Evolutionary conservation across 2,888 invertebrate species (phyloP).

Genomic region (Fabriciana adippe): DNA sequence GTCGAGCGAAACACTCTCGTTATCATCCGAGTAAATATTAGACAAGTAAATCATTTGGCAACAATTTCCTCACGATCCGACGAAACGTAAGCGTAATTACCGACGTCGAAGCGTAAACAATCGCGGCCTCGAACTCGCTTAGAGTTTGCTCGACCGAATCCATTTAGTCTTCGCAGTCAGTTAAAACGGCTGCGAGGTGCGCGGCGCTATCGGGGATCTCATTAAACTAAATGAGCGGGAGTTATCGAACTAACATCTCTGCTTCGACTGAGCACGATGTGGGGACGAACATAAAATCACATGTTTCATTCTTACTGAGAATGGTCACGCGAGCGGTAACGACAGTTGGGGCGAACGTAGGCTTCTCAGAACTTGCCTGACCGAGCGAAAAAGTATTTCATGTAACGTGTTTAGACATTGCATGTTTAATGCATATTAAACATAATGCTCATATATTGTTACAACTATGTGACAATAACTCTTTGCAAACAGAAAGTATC

Average conservation of each 20-base stretch:
- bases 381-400: constrained; percentile 36
- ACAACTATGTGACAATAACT: constrained; percentile 27
- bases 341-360: constrained; percentile 46
- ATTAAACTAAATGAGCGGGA: constrained; percentile 40
- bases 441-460: constrained; percentile 22
- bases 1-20: constrained; percentile 40
- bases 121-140: constrained; percentile 63
- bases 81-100: constrained; percentile 57
- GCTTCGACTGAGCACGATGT: constrained; percentile 19
- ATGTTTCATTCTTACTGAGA: constrained; percentile 58
- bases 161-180: constrained; percentile 48
- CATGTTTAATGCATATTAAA: constrained; percentile 30
- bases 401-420: constrained; percentile 33
- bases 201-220: constrained; percentile 43
- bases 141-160: constrained; percentile 58
- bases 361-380: constrained; percentile 48
- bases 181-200: constrained; percentile 19
- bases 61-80: constrained; percentile 54
- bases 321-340: constrained; percentile 56
- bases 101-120: constrained; percentile 62
- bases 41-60: constrained; percentile 59
- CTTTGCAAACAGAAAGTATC: constrained; percentile 19
- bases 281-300: constrained; percentile 29
- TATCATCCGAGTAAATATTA: constrained; percentile 45
- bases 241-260: constrained; percentile 28